Conservation (phyloP, 1,140 invertebrate genomes). For the Sipha flava region DNA sequence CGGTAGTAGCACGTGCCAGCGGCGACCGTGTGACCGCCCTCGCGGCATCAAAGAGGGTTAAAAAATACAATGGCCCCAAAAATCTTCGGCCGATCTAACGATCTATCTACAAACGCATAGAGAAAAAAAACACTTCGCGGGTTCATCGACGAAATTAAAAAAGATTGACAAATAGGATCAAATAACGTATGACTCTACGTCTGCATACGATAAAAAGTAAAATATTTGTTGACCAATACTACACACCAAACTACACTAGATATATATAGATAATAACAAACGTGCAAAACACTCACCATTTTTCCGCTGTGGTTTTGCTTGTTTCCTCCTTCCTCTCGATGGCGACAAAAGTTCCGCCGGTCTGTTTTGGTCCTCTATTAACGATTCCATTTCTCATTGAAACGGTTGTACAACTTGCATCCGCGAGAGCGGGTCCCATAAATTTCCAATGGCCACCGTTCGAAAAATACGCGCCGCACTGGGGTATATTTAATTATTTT, state of each 20-base stretch:
- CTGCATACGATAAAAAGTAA: too few relatives aligned
- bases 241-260: neutral
- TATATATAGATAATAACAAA: neutral
- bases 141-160: neutral
- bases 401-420: constrained; percentile 7
- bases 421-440: constrained; percentile 7
- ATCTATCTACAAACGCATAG: neutral
- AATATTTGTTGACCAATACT: too few relatives aligned
- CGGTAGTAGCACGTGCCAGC: constrained; percentile 30
- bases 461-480: neutral
- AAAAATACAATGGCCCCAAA: constrained; percentile 30
- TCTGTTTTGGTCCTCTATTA: constrained; percentile 14
- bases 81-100: neutral
- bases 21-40: constrained; percentile 28
- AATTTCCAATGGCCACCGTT: neutral
- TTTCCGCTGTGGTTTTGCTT: constrained; percentile 38
- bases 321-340: constrained; percentile 37
- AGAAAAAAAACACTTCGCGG: neutral
- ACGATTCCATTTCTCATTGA: constrained; percentile 28
- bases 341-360: constrained; percentile 29
- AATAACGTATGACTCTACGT: too few relatives aligned
- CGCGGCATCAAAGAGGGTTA: constrained; percentile 24
- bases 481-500: too few relatives aligned
- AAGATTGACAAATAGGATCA: too few relatives aligned
- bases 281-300: constrained; percentile 34